Evolutionary conservation across 1,140 invertebrate species (phyloP).

Genomic region (Aphidius ervi): DNA sequence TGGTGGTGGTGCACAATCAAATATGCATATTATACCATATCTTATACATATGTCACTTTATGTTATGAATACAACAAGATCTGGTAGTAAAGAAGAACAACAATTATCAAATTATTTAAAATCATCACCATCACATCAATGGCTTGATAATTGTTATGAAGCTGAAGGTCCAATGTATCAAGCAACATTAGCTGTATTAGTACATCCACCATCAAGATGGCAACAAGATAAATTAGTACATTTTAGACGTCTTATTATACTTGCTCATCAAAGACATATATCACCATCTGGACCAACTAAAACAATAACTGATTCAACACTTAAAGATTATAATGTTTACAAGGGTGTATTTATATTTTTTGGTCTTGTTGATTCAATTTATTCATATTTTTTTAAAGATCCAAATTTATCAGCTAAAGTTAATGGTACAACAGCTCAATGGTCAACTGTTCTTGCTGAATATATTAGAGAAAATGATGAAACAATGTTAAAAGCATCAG

Average conservation of each 20-base stretch:
- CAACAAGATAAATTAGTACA: conserved; percentile 63
- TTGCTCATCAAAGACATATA: conserved; percentile 72
- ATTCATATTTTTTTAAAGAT: conserved; percentile 73
- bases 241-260: conserved; percentile 72
- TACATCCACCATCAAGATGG: conserved; percentile 74
- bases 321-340: conserved; percentile 77
- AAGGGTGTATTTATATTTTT: conserved; percentile 85
- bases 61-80: conserved; percentile 87
- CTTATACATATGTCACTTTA: conserved; percentile 93
- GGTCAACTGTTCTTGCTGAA: conserved; percentile 84
- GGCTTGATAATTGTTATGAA: conserved; percentile 81
- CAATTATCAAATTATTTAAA: conserved; percentile 67
- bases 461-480: conserved; percentile 94
- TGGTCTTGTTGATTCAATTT: conserved; percentile 73
- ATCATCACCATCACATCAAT: conserved; percentile 53
- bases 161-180: conserved; percentile 88
- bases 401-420: conserved; percentile 54
- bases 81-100: conserved; percentile 69
- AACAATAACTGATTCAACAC: conserved; percentile 52
- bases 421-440: conserved; percentile 69
- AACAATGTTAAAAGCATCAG: conserved; percentile 79
- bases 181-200: conserved; percentile 71
- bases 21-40: conserved; percentile 95
- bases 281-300: conserved; percentile 56
- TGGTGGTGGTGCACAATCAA: conserved; percentile 93